Evolutionary conservation across 2,888 invertebrate genomes (phyloP).

Genomic region (Zaprionus bogoriensis): DNA sequence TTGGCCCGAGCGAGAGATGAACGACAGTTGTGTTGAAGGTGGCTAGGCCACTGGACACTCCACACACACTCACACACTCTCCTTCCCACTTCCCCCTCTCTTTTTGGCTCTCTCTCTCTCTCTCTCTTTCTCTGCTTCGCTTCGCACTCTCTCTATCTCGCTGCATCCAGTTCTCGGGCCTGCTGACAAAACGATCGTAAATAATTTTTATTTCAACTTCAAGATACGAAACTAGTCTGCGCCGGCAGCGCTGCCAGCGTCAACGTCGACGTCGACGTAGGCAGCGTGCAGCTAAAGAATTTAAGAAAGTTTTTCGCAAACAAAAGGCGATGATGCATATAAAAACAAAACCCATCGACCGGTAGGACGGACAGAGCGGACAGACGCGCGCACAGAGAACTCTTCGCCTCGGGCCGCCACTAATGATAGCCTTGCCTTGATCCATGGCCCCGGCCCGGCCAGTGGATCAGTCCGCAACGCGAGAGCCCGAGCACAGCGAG

Average conservation of each 20-base stretch:
- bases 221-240: conserved; percentile 76
- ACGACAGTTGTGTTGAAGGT: conserved; percentile 67
- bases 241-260: conserved; percentile 47
- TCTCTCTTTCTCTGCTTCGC: not conserved
- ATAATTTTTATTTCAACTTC: conserved; percentile 81
- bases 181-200: conserved; percentile 82
- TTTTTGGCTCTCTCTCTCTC: not conserved
- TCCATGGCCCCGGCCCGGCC: conserved; percentile 45
- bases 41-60: conserved; percentile 56
- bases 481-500: not conserved
- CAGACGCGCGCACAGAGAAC: conserved; percentile 31
- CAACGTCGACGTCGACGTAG: conserved; percentile 7
- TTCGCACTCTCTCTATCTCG: not conserved
- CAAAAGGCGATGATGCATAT: conserved; percentile 72
- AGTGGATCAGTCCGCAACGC: conserved; percentile 32
- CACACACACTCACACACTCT: too few relatives aligned
- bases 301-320: conserved; percentile 79
- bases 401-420: conserved; percentile 50
- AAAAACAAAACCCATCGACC: conserved; percentile 36
- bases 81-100: not conserved
- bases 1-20: conserved; percentile 23
- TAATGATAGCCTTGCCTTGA: conserved; percentile 72
- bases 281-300: conserved; percentile 60
- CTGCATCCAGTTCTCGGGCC: conserved; percentile 1
- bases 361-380: not conserved